These are phyloP conservation scores for Neomonachus schauinslandi DNA, from an alignment of 2,113 vertebrate genomes.

Conservation along the genomic window DNA sequence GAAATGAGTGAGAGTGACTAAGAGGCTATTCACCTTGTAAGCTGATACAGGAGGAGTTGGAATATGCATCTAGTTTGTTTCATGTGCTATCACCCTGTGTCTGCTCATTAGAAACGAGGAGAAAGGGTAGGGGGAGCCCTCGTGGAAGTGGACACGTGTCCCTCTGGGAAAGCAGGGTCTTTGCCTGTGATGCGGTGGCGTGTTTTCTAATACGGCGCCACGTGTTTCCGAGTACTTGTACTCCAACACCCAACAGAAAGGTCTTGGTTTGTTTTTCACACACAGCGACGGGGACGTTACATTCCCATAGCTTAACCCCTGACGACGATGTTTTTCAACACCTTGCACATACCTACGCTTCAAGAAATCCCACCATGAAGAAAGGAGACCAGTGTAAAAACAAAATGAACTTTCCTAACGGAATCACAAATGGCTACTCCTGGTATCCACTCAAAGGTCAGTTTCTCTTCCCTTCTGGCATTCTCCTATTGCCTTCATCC, in stretches of 20 bases:
- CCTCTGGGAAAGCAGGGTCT: not conserved
- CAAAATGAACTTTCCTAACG: conserved; percentile 84
- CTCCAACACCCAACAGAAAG: not conserved
- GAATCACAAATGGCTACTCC: conserved; percentile 93
- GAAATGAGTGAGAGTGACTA: not conserved
- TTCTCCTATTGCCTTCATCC: not conserved
- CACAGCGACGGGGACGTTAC: conserved; percentile 79
- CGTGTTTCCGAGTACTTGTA: not conserved
- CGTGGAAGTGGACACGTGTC: fast-evolving
- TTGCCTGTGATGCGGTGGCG: fast-evolving
- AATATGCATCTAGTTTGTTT: not conserved
- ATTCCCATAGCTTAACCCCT: conserved; percentile 86
- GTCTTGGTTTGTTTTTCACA: conserved; percentile 48
- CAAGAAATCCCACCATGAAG: conserved; percentile 90
- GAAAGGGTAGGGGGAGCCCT: not conserved
- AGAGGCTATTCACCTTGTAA: not conserved
- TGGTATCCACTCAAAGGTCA: conserved; percentile 95
- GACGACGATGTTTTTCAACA: conserved; percentile 95
- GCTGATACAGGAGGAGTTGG: not conserved
- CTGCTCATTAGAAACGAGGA: not conserved
- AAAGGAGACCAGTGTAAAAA: conserved; percentile 84
- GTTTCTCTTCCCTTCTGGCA: not conserved
- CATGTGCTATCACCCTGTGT: not conserved
- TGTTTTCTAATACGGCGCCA: fast-evolving
- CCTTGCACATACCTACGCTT: conserved; percentile 93